phyloP scores from a whole-genome alignment of 2,888 invertebrate species.

The Gonocerus acuteangulatus region DNA sequence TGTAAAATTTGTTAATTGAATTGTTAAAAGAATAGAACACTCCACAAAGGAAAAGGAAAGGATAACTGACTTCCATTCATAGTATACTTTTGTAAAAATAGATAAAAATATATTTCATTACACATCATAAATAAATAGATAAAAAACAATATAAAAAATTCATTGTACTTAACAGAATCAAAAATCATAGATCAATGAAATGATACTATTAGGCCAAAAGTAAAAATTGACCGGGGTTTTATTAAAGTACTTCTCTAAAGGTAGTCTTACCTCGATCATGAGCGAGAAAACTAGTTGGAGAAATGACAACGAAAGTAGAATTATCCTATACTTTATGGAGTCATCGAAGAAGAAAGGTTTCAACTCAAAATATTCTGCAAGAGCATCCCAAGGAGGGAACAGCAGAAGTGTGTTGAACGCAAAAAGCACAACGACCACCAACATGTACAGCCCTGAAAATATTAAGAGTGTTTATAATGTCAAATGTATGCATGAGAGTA shows the following conservation, averaged over 20 bases:
- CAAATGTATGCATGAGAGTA: too few relatives aligned
- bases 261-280: conserved; percentile 53
- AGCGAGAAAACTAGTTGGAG: conserved; percentile 53
- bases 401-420: conserved; percentile 52
- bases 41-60: not conserved
- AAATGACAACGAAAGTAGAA: conserved; percentile 52
- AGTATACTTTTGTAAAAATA: not conserved
- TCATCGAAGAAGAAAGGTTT: conserved; percentile 35
- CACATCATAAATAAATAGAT: not conserved
- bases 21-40: not conserved
- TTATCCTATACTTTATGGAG: conserved; percentile 41
- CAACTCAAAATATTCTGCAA: conserved; percentile 53
- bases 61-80: too few relatives aligned
- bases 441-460: conserved; percentile 46
- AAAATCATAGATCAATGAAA: conserved; percentile 1
- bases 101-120: not conserved
- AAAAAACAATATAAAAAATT: not conserved
- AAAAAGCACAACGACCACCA: conserved; percentile 51
- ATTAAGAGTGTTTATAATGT: not conserved
- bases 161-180: not conserved
- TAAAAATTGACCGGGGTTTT: too few relatives aligned
- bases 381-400: conserved; percentile 49
- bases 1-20: conserved; percentile 29
- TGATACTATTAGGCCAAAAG: not conserved
- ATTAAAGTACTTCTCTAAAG: not conserved